phyloP scores from a whole-genome alignment of 2,888 invertebrate genomes.

The Neoitamus cyanurus region DNA sequence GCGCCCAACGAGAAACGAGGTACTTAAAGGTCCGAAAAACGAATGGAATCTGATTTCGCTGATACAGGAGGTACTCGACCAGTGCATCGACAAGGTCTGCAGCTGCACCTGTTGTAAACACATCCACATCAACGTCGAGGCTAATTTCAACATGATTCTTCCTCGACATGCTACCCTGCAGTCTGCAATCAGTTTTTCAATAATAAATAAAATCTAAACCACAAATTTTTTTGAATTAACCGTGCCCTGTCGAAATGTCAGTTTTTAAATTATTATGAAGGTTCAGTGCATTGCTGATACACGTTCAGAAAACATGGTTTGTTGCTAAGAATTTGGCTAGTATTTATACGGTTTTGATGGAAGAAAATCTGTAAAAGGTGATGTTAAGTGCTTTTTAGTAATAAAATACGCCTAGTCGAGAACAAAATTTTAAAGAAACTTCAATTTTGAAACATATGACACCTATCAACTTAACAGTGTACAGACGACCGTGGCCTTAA shows the following conservation, averaged over 20 bases:
- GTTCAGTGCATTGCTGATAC: not conserved
- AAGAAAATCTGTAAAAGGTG: too few species aligned
- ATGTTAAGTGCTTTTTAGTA: too few species aligned
- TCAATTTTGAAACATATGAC: not conserved
- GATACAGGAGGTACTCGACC: conserved; percentile 61
- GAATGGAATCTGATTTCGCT: conserved; percentile 64
- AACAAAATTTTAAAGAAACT: too few species aligned
- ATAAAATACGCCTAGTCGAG: too few species aligned
- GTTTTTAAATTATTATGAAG: not conserved
- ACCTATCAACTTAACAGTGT: not conserved
- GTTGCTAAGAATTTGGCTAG: not conserved
- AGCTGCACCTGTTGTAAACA: conserved; percentile 58
- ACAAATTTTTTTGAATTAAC: not conserved
- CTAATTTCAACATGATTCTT: conserved; percentile 45
- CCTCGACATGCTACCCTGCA: not conserved
- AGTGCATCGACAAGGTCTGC: conserved; percentile 60
- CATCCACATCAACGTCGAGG: conserved; percentile 59
- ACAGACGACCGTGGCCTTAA: not conserved
- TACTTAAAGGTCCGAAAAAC: conserved; percentile 63
- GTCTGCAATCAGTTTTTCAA: not conserved
- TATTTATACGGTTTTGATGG: too few species aligned
- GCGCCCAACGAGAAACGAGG: conserved; percentile 60
- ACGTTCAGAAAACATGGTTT: not conserved
- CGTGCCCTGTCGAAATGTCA: not conserved
- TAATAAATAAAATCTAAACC: not conserved